These are phyloP conservation scores for Lycocerus yunnanus DNA, from an alignment of 2,888 invertebrate genomes.

Conservation along the genomic window DNA sequence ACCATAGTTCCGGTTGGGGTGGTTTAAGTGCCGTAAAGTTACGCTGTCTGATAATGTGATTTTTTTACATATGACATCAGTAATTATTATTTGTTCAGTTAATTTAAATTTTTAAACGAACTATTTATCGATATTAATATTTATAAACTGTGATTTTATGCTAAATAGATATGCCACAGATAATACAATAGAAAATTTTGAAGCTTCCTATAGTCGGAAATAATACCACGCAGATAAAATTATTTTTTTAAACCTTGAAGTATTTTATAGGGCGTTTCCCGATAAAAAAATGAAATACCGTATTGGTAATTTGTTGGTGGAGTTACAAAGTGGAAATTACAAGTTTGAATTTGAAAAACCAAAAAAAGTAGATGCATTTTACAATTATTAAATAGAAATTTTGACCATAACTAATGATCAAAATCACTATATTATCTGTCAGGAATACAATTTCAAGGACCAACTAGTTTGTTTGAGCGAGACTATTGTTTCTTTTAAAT, in stretches of 20 bases:
- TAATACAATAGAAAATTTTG: background rate
- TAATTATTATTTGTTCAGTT: background rate
- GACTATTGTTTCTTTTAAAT: no score
- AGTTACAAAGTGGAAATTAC: background rate
- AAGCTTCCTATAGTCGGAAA: background rate
- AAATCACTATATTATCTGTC: no score
- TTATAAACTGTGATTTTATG: background rate
- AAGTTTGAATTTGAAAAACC: no score
- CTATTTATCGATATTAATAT: background rate
- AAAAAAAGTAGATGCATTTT: no score
- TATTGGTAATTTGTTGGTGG: no score
- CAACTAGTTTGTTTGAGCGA: no score
- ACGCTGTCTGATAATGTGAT: slow-evolving; percentile 36
- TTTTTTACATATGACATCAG: slow-evolving; percentile 12
- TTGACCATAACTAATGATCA: background rate
- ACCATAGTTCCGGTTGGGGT: slow-evolving; percentile 43
- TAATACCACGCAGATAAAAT: background rate
- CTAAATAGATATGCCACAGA: background rate
- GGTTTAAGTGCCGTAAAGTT: slow-evolving; percentile 38
- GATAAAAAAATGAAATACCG: background rate
- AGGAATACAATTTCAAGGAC: no score
- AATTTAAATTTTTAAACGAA: background rate
- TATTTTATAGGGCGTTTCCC: background rate
- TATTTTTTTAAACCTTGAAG: background rate
- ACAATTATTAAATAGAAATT: background rate